Evolutionary conservation across 2,888 invertebrate species (phyloP).

Genomic region (Chymomyza caudatula): DNA sequence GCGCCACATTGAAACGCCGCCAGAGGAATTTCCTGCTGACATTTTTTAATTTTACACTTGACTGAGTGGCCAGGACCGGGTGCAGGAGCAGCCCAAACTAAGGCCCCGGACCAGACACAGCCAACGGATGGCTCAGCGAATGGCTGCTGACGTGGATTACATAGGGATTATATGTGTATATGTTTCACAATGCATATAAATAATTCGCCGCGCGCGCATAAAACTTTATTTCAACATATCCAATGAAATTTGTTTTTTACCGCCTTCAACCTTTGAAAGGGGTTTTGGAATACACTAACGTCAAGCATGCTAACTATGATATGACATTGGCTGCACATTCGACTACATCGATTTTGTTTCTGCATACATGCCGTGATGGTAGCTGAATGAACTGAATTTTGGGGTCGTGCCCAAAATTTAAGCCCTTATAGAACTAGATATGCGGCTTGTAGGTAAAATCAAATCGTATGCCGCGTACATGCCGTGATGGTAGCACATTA

Average conservation of each 20-base stretch:
- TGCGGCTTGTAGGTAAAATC: too few species aligned
- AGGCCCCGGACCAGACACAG: not conserved
- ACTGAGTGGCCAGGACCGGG: conserved; percentile 51
- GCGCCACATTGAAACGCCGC: conserved; percentile 59
- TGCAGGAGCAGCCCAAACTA: not conserved
- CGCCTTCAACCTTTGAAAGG: not conserved
- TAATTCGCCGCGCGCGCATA: conserved; percentile 14
- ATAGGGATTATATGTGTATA: conserved; percentile 12
- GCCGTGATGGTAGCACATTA: too few species aligned
- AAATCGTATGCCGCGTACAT: too few species aligned
- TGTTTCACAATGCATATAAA: not conserved
- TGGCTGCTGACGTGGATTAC: conserved; percentile 20
- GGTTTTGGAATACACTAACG: not conserved
- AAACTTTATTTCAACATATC: conserved; percentile 11
- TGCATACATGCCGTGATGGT: not conserved
- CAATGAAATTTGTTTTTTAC: conserved; percentile 10
- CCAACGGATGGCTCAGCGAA: not conserved
- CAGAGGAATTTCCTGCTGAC: conserved; percentile 70
- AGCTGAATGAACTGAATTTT: too few species aligned
- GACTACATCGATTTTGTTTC: too few species aligned
- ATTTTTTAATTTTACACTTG: conserved; percentile 74
- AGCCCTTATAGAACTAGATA: too few species aligned
- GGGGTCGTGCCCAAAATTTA: too few species aligned
- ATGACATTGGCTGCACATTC: too few species aligned
- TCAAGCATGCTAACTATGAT: too few species aligned